Evolutionary conservation across 2,888 invertebrate species (phyloP).

Genomic region (Drosophila falleni): DNA sequence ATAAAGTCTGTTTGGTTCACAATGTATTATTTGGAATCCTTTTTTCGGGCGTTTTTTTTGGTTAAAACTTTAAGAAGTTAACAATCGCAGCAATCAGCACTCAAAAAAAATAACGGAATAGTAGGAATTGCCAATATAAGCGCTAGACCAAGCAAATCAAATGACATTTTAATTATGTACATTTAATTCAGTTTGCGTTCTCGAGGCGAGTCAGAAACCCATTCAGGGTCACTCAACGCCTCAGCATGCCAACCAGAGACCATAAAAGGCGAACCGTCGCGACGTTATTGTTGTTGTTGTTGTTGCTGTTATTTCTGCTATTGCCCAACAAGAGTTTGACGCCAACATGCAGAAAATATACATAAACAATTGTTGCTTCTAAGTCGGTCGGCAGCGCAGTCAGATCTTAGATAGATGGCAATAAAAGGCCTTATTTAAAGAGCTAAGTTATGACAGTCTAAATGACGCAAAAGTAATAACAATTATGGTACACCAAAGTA

Average conservation of each 20-base stretch:
- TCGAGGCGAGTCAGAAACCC: conserved; percentile 35
- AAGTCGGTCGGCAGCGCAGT: conserved; percentile 13
- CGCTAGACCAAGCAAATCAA: conserved; percentile 18
- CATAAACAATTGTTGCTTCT: conserved; percentile 38
- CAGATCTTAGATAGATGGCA: conserved; percentile 5
- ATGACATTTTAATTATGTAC: conserved; percentile 48
- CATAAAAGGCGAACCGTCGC: conserved; percentile 59
- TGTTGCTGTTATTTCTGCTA: conserved; percentile 25
- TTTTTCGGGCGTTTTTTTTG: conserved; percentile 17
- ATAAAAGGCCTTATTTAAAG: conserved; percentile 18
- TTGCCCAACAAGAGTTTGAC: conserved; percentile 57
- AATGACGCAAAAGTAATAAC: conserved; percentile 4
- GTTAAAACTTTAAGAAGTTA: conserved; percentile 5
- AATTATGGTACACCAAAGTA: conserved; percentile 6
- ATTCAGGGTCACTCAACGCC: conserved; percentile 70
- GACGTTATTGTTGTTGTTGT: conserved; percentile 13
- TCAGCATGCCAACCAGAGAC: conserved; percentile 40
- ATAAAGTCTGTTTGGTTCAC: conserved; percentile 16
- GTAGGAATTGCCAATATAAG: not conserved
- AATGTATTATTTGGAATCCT: conserved; percentile 39
- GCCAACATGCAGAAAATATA: conserved; percentile 46
- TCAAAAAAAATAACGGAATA: conserved; percentile 6
- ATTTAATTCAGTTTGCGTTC: conserved; percentile 37
- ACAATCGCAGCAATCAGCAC: conserved; percentile 6
- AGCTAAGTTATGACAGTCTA: conserved; percentile 1